phyloP scores from a whole-genome alignment of 1,140 invertebrate species.

The Potamilus streckersoni region DNA sequence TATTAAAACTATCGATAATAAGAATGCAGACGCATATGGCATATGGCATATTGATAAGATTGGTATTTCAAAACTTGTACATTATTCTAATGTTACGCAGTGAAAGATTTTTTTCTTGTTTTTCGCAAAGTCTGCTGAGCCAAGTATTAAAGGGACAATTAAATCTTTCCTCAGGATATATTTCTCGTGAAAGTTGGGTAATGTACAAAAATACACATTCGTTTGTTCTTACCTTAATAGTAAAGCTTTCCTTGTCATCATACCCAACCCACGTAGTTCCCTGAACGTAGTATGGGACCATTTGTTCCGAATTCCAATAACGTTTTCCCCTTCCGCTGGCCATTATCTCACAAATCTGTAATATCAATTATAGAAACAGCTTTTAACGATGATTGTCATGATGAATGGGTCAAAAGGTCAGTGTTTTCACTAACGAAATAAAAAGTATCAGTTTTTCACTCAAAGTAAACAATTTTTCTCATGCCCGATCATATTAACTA shows the following conservation, averaged over 20 bases:
- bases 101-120: too few relatives aligned
- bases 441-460: background rate
- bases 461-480: background rate
- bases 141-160: too few relatives aligned
- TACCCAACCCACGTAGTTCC: constrained; percentile 90
- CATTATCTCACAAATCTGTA: constrained; percentile 17
- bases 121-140: too few relatives aligned
- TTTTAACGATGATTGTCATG: background rate
- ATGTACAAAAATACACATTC: too few relatives aligned
- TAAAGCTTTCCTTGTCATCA: constrained; percentile 82
- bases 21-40: too few relatives aligned
- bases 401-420: background rate
- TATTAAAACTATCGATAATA: too few relatives aligned
- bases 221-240: constrained; percentile 73
- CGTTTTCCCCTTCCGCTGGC: constrained; percentile 1
- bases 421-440: background rate
- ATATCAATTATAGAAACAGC: background rate
- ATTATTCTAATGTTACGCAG: too few relatives aligned
- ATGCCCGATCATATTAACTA: background rate
- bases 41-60: too few relatives aligned
- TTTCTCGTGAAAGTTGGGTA: too few relatives aligned
- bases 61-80: too few relatives aligned
- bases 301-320: constrained; percentile 69
- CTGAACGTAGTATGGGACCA: constrained; percentile 80
- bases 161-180: too few relatives aligned